A percentile compares a stretch with the other conserved stretches of the same genome.
phyloP scores from a whole-genome alignment of 2,113 vertebrate species.

The Diglossa brunneiventris region DNA sequence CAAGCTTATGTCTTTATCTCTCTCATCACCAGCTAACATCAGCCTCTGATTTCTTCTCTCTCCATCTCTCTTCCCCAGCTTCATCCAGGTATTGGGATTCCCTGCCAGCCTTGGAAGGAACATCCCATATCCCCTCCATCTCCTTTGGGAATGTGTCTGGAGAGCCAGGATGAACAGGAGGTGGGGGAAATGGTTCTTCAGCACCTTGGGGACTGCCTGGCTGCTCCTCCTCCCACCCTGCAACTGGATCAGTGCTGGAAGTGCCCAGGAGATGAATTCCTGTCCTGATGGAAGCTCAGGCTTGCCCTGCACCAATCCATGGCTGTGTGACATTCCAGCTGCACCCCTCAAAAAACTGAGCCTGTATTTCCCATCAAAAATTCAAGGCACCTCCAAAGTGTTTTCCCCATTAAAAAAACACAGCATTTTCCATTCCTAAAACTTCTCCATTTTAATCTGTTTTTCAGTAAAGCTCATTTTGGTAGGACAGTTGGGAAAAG shows the following conservation, averaged over 20 bases:
- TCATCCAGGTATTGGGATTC: background rate
- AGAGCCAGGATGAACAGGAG: background rate
- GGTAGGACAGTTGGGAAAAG: background rate
- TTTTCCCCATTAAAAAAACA: background rate
- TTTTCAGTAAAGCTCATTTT: background rate
- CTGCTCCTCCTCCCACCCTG: background rate
- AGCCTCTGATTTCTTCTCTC: background rate
- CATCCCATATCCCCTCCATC: too few relatives aligned
- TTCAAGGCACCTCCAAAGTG: background rate
- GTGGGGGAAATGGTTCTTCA: background rate
- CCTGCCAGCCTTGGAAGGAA: background rate
- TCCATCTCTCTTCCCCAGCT: background rate
- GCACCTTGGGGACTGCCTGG: background rate
- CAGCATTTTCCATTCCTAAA: background rate
- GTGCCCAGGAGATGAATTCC: background rate
- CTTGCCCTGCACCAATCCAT: background rate
- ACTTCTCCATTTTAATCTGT: background rate
- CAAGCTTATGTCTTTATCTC: background rate
- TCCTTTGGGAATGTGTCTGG: background rate
- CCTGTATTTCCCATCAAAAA: background rate
- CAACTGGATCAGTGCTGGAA: background rate
- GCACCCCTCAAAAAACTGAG: background rate
- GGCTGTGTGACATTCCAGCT: background rate
- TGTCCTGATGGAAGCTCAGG: background rate
- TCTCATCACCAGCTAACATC: fast-evolving